phyloP scores from a whole-genome alignment of 2,113 vertebrate species.

The Elaphurus davidianus region DNA sequence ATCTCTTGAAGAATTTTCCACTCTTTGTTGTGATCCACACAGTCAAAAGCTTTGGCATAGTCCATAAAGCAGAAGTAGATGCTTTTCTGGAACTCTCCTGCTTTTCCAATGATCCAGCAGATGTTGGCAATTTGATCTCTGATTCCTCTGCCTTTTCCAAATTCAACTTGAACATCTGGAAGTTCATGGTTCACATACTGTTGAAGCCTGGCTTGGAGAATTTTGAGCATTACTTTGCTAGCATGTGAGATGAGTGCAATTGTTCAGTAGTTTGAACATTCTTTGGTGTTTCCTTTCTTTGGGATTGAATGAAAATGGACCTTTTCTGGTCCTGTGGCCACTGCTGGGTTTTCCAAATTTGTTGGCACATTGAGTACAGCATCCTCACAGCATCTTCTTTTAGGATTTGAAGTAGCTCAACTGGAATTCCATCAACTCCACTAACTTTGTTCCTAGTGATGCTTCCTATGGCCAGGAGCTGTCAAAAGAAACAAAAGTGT shows the following conservation, averaged over 20 bases:
- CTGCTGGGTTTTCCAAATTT: background rate
- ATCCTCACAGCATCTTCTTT: background rate
- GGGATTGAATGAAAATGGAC: background rate
- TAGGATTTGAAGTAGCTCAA: background rate
- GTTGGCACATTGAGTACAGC: background rate
- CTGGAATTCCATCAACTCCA: background rate
- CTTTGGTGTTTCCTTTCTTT: background rate
- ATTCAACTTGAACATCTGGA: background rate
- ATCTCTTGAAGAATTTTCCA: background rate
- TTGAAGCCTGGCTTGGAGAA: background rate
- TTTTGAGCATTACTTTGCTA: background rate
- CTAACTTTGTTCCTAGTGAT: background rate
- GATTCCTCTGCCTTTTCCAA: background rate
- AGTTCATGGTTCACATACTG: background rate
- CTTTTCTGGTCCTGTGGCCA: background rate
- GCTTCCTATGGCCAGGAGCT: background rate
- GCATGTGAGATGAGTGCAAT: background rate
- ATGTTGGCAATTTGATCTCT: background rate
- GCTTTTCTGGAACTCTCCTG: background rate
- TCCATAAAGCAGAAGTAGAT: background rate
- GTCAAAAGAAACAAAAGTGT: background rate
- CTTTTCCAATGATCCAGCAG: background rate
- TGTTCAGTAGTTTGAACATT: background rate
- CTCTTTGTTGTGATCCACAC: background rate
- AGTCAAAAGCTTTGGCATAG: background rate